These are phyloP conservation scores for Antechinus flavipes DNA, from an alignment of 2,113 vertebrate species.

Conservation along the genomic window DNA sequence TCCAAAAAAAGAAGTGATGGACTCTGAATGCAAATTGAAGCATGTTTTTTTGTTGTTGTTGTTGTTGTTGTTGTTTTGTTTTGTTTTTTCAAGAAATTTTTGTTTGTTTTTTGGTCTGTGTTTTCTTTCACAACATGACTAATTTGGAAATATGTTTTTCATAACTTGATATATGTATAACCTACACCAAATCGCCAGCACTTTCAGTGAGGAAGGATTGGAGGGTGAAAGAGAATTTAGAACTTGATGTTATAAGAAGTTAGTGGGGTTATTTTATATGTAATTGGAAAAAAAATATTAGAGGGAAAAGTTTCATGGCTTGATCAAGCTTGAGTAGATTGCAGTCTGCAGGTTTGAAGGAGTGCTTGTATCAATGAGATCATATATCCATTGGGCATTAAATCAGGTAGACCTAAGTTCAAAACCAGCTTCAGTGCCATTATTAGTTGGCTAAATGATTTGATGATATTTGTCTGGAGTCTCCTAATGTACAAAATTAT, in stretches of 20 bases:
- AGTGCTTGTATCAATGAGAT: background rate
- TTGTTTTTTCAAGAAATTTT: too few relatives aligned
- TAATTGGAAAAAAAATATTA: background rate
- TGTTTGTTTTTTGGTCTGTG: too few relatives aligned
- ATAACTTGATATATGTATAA: too few relatives aligned
- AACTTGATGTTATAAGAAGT: too few relatives aligned
- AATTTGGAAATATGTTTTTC: too few relatives aligned
- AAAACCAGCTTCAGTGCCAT: background rate
- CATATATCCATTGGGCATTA: background rate
- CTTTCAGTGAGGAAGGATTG: too few relatives aligned
- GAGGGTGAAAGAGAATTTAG: too few relatives aligned
- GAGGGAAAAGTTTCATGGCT: background rate
- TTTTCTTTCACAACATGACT: too few relatives aligned
- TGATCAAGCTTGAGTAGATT: background rate
- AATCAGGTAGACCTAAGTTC: background rate
- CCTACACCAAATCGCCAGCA: too few relatives aligned
- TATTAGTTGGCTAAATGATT: background rate
- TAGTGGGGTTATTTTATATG: background rate
- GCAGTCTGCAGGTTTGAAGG: background rate
- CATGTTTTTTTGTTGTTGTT: background rate
- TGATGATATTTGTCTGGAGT: background rate
- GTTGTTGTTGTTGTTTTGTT: too few relatives aligned
- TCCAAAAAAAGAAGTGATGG: background rate
- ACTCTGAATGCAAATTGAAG: background rate
- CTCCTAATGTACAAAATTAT: background rate